Evolutionary conservation across 92 coral and sea anemone species (phyloP).

Genomic region (Actinernus sp.): DNA sequence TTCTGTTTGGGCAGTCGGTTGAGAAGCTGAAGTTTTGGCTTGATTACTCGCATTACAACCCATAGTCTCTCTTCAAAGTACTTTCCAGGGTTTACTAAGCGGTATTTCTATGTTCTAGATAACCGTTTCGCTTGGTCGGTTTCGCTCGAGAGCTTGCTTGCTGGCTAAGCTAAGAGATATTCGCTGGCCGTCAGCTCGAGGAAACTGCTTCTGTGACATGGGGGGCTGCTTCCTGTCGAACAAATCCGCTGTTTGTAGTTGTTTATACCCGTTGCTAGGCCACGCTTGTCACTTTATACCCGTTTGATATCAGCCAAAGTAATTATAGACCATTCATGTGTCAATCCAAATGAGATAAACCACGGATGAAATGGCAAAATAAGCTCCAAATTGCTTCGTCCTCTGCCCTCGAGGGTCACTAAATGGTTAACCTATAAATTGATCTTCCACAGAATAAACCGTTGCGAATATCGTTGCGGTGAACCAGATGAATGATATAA

Average conservation of each 20-base stretch:
- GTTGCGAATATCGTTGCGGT: too few species aligned
- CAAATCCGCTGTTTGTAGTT: constrained; percentile 49
- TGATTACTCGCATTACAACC: constrained; percentile 84
- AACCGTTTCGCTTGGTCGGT: not conserved
- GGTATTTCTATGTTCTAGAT: not conserved
- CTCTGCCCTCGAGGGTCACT: too few species aligned
- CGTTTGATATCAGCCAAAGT: not conserved
- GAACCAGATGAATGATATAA: too few species aligned
- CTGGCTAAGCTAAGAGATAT: not conserved
- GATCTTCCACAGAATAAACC: too few species aligned
- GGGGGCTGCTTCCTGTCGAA: not conserved
- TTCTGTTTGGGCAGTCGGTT: constrained; percentile 25
- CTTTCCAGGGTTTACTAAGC: not conserved
- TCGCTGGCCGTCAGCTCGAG: not conserved
- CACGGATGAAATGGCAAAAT: not conserved
- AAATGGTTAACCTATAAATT: too few species aligned
- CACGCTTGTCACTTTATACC: constrained; percentile 56
- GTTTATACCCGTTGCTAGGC: constrained; percentile 75
- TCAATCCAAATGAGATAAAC: not conserved
- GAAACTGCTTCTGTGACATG: not conserved
- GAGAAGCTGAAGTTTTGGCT: constrained; percentile 37
- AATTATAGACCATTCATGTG: too few species aligned
- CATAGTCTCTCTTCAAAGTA: constrained; percentile 29
- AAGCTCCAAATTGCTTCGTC: too few species aligned
- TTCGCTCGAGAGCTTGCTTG: not conserved